A percentile compares a stretch with the other conserved stretches of the same genome.
Conservation (phyloP, 2,888 invertebrate genomes). For the Hydrotaea diabolus region DNA sequence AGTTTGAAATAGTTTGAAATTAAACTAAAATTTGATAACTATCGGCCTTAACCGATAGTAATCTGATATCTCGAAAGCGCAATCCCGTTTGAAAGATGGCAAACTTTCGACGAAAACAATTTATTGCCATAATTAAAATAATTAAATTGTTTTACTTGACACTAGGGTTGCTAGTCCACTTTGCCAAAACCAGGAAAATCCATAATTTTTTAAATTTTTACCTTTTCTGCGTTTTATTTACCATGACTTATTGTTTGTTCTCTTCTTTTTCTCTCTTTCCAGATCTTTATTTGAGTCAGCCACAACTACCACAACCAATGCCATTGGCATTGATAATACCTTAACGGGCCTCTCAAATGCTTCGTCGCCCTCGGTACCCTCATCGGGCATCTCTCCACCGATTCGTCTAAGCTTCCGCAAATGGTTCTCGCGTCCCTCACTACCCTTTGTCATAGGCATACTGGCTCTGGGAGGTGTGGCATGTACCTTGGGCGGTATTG, state of each 20-base stretch:
- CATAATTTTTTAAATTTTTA: too few relatives aligned
- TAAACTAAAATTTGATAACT: too few relatives aligned
- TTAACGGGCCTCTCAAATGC: conserved; percentile 42
- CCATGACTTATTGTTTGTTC: conserved; percentile 37
- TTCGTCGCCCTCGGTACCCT: conserved; percentile 15
- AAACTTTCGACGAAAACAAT: too few relatives aligned
- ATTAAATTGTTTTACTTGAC: too few relatives aligned
- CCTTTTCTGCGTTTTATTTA: too few relatives aligned
- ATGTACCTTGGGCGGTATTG: conserved; percentile 79
- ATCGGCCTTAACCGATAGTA: too few relatives aligned
- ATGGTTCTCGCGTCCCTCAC: conserved; percentile 78
- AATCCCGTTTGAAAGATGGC: too few relatives aligned
- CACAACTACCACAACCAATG: conserved; percentile 45
- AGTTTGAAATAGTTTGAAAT: too few relatives aligned
- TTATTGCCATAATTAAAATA: too few relatives aligned
- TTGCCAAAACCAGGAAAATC: too few relatives aligned
- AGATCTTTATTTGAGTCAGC: conserved; percentile 63
- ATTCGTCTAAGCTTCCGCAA: conserved; percentile 74
- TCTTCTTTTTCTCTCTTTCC: conserved; percentile 40
- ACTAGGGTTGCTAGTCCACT: too few relatives aligned
- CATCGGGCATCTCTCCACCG: conserved; percentile 61
- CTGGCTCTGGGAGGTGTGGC: conserved; percentile 79
- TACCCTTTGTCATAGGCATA: conserved; percentile 79
- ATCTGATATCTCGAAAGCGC: too few relatives aligned
- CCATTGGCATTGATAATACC: conserved; percentile 56